Conservation (phyloP, 2,888 invertebrate genomes). For the Andrena minutula region DNA sequence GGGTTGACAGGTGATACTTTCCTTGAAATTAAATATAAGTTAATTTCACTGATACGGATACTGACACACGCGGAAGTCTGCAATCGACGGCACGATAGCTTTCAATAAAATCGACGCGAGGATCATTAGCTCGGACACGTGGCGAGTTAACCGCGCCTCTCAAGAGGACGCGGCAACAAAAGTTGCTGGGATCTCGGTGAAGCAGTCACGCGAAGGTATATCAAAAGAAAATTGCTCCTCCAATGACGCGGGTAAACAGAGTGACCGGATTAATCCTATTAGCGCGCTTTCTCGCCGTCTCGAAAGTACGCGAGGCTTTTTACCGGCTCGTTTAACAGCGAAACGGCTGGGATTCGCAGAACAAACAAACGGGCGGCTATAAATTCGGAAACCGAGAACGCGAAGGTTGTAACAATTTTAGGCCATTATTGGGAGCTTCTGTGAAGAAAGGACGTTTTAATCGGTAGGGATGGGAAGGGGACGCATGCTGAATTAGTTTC, state of each 20-base stretch:
- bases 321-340: neutral
- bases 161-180: conserved; percentile 24
- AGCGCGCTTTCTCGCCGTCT: conserved; percentile 43
- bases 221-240: conserved; percentile 29
- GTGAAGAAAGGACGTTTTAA: too few relatives aligned
- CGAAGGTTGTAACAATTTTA: neutral
- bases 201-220: conserved; percentile 22
- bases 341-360: conserved; percentile 3
- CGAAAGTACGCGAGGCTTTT: conserved; percentile 15
- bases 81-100: conserved; percentile 10
- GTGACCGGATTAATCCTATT: conserved; percentile 46
- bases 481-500: neutral
- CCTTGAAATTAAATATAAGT: conserved; percentile 1
- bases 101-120: conserved; percentile 26
- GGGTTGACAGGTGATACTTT: neutral
- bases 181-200: conserved; percentile 22
- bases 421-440: neutral
- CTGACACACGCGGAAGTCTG: conserved; percentile 27
- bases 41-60: neutral
- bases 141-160: conserved; percentile 11
- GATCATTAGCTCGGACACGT: conserved; percentile 8
- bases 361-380: conserved; percentile 3
- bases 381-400: conserved; percentile 17
- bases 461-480: neutral
- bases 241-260: conserved; percentile 38